Base-by-base conservation (phyloP, 2,888 invertebrate genomes). In the Pseudanteris insignis region DNA sequence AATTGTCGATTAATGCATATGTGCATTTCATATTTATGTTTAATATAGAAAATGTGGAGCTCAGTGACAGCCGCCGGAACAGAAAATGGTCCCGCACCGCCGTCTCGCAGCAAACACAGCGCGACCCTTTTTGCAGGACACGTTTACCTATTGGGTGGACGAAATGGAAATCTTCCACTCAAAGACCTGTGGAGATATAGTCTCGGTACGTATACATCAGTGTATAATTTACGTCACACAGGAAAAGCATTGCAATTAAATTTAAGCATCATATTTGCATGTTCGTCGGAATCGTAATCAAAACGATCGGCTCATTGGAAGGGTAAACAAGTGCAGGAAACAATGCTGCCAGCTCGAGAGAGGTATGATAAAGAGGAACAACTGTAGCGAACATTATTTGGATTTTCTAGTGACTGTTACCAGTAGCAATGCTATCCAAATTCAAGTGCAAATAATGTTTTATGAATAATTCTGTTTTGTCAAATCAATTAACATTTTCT, bases 101-200 rank as follows among this genome's bases (percentile, higher is more conserved):
- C 87, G 33, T 85, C 88, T n/a, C 85, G 93, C 64, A 88, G 87
- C 73, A 92, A 93, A 81, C 92, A 92, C 82, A 90, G 91, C 40
- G 89, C 90, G 60, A 90, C 92, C 67, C 81, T 89, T 66, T 85
- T 89, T 66, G 88, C 87, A 33, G 88, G 89, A n/a, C 84, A 86
- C 79, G 85, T 94, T 62, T 94, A 92, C 79, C 84, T 94, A 66
- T 84, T 91, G 66, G 93, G 92, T 8, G 93, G 94, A n/a, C 83
- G 91, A 36, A 91, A 91, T 75, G 89, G 91, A 11, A 88, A 89
- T 71, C 83, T 91, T 67, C 91, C 92, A 2, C 85, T 92, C 57
- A 86, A 89, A 77, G 94, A 94, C 81, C 87, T 94, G 75, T 94
- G 94, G 93, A 86, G 88, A 70, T 91, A 90, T 74, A 86, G 88